phyloP scores from a whole-genome alignment of 2,797 vertebrate genomes.

The Cygnus olor region DNA sequence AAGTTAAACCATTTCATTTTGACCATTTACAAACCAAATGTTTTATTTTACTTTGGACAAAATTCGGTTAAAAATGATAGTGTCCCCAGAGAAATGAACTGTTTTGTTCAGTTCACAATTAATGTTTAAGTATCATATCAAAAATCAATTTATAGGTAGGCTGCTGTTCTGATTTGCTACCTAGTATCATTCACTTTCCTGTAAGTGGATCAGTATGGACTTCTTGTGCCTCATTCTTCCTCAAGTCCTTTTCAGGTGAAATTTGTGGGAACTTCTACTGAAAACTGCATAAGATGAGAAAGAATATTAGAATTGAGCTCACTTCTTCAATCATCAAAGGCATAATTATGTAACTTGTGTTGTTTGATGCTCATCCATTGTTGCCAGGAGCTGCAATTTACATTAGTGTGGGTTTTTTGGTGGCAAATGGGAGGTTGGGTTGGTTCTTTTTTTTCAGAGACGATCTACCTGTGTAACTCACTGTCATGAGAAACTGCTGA shows the following conservation, averaged over 20 bases:
- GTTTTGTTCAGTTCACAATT: not conserved
- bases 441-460: not conserved
- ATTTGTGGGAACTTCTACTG: not conserved
- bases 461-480: conserved; percentile 9
- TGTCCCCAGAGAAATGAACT: not conserved
- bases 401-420: not conserved
- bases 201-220: not conserved
- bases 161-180: not conserved
- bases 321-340: not conserved
- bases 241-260: not conserved
- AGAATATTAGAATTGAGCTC: not conserved
- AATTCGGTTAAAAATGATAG: not conserved
- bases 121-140: not conserved
- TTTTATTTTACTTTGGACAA: not conserved
- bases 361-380: not conserved
- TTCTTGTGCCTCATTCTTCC: not conserved
- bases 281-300: not conserved
- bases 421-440: not conserved
- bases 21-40: not conserved
- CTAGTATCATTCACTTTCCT: not conserved
- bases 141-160: not conserved
- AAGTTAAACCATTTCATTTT: not conserved
- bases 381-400: conserved; percentile 2
- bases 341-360: not conserved
- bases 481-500: conserved; percentile 52